These are phyloP conservation scores for Temnothorax longispinosus DNA, from an alignment of 1,140 invertebrate genomes.

Conservation along the genomic window DNA sequence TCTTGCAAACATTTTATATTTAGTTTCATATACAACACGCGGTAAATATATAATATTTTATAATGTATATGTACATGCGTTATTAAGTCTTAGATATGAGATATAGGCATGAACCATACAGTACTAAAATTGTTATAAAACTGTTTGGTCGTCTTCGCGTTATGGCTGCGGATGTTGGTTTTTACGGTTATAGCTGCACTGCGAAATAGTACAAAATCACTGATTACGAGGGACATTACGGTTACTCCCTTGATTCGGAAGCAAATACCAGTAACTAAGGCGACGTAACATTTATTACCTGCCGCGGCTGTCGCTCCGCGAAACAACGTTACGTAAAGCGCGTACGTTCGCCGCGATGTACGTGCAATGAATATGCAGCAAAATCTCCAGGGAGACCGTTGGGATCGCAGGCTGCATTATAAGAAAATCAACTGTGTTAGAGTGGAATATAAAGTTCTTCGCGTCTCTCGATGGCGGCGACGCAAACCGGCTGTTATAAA, in stretches of 20 bases:
- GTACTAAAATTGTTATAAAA: neutral
- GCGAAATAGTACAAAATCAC: slow-evolving; percentile 51
- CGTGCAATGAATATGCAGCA: slow-evolving; percentile 52
- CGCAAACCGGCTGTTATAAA: slow-evolving; percentile 50
- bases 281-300: slow-evolving; percentile 60
- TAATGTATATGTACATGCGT: neutral
- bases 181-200: neutral
- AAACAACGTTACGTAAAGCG: slow-evolving; percentile 57
- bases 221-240: slow-evolving; percentile 59
- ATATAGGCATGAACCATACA: neutral
- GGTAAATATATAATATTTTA: neutral
- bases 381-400: slow-evolving; percentile 54
- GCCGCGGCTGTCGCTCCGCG: slow-evolving; percentile 49
- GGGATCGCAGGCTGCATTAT: slow-evolving; percentile 43
- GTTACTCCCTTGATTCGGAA: slow-evolving; percentile 54
- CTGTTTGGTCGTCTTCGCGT: neutral
- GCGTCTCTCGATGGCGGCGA: slow-evolving; percentile 20
- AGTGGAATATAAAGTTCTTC: slow-evolving; percentile 51
- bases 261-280: slow-evolving; percentile 55
- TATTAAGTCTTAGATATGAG: neutral
- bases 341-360: slow-evolving; percentile 49
- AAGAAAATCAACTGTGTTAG: slow-evolving; percentile 57
- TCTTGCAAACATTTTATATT: neutral
- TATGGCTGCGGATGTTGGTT: neutral
- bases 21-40: neutral